These are phyloP conservation scores for Bombus sylvicola DNA, from an alignment of 1,140 invertebrate species.

Conservation along the genomic window DNA sequence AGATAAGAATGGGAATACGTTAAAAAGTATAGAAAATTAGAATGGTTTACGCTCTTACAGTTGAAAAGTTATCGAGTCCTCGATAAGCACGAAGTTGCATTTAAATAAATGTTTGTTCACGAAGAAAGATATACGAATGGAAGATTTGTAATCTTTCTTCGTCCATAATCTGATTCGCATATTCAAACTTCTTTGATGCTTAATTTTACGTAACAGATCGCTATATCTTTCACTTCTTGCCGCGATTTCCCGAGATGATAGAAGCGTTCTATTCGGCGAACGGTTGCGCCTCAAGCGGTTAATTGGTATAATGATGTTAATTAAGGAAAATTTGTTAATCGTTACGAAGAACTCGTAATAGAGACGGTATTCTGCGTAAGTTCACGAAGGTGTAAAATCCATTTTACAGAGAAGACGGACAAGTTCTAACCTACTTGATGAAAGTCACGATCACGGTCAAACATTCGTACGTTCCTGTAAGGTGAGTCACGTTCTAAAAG, in stretches of 20 bases:
- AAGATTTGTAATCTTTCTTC: neutral
- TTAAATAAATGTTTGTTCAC: neutral
- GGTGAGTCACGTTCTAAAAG: slow-evolving; percentile 40
- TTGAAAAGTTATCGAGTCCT: neutral
- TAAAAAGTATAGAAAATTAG: neutral
- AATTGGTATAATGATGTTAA: slow-evolving; percentile 34
- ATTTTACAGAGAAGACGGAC: slow-evolving; percentile 44
- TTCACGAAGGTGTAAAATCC: slow-evolving; percentile 56
- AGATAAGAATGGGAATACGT: neutral
- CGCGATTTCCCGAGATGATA: slow-evolving; percentile 17
- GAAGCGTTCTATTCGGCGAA: slow-evolving; percentile 1
- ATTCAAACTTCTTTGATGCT: neutral
- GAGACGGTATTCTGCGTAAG: neutral
- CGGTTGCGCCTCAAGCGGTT: slow-evolving; percentile 16
- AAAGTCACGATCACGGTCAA: slow-evolving; percentile 69
- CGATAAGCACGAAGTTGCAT: neutral
- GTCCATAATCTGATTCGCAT: neutral
- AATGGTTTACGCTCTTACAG: neutral
- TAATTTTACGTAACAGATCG: slow-evolving; percentile 32
- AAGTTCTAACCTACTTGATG: slow-evolving; percentile 61
- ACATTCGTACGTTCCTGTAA: slow-evolving; percentile 49
- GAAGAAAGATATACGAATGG: neutral
- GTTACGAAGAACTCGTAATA: neutral
- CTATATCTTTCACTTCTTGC: slow-evolving; percentile 7
- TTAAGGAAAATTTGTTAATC: slow-evolving; percentile 33